Evolutionary conservation across 2,113 vertebrate genomes (phyloP), one percentile per base, ranked within the genome.

Genomic region (Apus apus): DNA sequence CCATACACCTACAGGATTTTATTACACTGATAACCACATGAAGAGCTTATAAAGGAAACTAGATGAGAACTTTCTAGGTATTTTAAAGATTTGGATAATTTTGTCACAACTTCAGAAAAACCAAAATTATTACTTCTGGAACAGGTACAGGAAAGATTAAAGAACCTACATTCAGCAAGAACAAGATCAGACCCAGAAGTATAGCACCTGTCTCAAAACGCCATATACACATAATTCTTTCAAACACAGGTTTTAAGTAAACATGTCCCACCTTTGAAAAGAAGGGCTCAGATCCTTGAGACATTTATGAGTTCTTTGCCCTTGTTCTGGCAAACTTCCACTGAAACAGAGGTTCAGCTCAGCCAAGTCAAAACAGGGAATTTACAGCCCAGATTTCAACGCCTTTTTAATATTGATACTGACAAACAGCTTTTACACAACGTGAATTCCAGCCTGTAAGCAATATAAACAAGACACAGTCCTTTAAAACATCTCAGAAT

Each of bases 201-300:
- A 0, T 0, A 50, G 18, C 3, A 23, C 22, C 57, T 11, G 4
- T 50, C 30, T 68, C 17, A 70, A 76, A 67, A 64, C 0, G 0
- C 32, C 48, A 72, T 3, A 58, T 7, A 45, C 0, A 1, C 0
- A 0, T 3, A 46, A 29, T 23, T 56, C 56, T 50, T 80, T 60
- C 38, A 82, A 80, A 82, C 1, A 3, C 16, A 50, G 23, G 6
- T 25, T 51, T 74, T 30, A 62, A 40, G 22, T 3, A 85, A 87
- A 3, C 3, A 30, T 1, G 7, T 62, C 43, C 56, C 80, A 85
- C 29, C 45, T 75, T 23, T 43, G 25, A 54, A 0, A 0, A 86
- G 62, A 64, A 62, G 20, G 22, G 43, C 48, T 65, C 62, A 23
- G 64, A 77, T 40, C 48, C 70, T 29, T 36, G 5, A 57, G 78